Base-by-base conservation (phyloP, 2,113 vertebrate genomes). In the Paracanthobrama guichenoti region DNA sequence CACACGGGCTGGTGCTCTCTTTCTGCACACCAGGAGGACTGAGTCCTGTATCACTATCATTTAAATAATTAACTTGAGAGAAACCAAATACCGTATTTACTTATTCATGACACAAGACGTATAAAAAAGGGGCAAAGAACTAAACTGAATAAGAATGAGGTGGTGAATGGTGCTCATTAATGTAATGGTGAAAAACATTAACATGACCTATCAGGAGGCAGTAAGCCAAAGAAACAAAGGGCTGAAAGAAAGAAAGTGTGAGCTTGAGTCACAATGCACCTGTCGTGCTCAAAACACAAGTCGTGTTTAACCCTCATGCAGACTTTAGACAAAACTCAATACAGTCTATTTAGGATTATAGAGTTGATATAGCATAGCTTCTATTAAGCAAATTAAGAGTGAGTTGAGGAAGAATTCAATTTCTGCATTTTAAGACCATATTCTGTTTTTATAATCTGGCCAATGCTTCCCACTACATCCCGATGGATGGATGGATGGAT, bases 51-150 rank as follows among this genome's bases (percentile, higher is more conserved):
- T 94, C 93, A 93, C 91, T 92, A 92, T 92, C 91, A 87, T 92
- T 93, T 95, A 93, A 94, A 94, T 94, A 94, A 95, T 94, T 94
- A 92, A 95, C 90, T 89, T 89, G 24, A 60, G 89, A 88, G 92
- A 94, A 95, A 94, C 90, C 92, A 94, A 94, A 94, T 92, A 93
- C 90, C 89, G 86, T 88, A 91, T 93, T 94, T 93, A 94, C 91
- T 93, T 93, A 94, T 94, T 94, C 91, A 94, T 93, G 90, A 94
- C 88, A 89, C 87, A 64, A 90, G 88, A 88, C 53, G 88, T 86
- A 89, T 88, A 92, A 94, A 90, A 79, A 87, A 75, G 53, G 11
- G 39, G 12, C 67, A 72, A 86, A 44, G 59, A 85, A 88, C 80
- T 13, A 79, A 75, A 78, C 20, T 71, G 84, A 92, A 87, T 85